These are phyloP conservation scores for Xanthia icteritia DNA, from an alignment of 2,888 invertebrate genomes.

Conservation along the genomic window DNA sequence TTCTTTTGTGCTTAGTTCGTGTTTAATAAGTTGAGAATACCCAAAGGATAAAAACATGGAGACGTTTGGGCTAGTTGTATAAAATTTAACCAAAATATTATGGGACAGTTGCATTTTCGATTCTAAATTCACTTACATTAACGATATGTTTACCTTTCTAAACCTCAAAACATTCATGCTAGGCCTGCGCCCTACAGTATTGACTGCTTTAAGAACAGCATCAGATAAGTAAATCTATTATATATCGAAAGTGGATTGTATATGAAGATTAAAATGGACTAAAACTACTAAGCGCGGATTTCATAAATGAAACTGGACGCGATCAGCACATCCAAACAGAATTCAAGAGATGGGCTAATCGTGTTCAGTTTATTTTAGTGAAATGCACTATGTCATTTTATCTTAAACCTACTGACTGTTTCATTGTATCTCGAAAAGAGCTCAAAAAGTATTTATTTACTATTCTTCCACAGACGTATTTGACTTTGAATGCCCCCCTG, in stretches of 20 bases:
- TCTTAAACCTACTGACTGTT: not conserved
- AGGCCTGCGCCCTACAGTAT: not conserved
- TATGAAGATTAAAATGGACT: not conserved
- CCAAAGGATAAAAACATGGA: not conserved
- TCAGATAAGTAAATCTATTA: not conserved
- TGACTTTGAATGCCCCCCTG: constrained; percentile 95
- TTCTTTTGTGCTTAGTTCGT: not conserved
- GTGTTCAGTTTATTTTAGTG: too few species aligned
- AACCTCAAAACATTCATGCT: not conserved
- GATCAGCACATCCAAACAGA: too few species aligned
- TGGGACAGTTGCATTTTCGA: not conserved
- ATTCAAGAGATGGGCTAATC: too few species aligned
- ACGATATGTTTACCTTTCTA: not conserved
- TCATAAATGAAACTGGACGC: too few species aligned
- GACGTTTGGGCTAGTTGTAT: not conserved
- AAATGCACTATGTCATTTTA: not conserved
- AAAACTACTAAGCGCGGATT: not conserved
- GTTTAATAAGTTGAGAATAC: not conserved
- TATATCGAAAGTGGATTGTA: not conserved
- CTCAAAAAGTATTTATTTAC: not conserved
- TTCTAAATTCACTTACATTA: not conserved
- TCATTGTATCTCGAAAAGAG: not conserved
- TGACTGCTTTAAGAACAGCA: not conserved
- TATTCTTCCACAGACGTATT: constrained; percentile 92
- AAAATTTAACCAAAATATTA: not conserved